Conservation (phyloP, 2,797 vertebrate genomes). For the Eremophila alpestris region DNA sequence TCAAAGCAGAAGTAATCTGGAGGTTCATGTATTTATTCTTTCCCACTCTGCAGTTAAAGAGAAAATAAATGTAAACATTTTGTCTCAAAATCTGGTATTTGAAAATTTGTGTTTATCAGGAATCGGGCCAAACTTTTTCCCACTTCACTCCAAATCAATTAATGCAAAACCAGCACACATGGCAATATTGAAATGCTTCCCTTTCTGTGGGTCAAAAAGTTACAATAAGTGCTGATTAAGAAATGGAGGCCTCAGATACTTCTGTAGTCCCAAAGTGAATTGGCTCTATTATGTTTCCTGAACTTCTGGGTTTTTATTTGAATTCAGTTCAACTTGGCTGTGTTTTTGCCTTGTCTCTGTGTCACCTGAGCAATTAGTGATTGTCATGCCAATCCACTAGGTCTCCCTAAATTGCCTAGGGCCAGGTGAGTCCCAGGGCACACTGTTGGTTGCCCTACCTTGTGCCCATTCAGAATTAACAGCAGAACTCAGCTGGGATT, state of each 20-base stretch:
- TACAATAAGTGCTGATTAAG: background rate
- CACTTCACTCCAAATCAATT: background rate
- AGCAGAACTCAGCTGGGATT: background rate
- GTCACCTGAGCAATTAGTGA: background rate
- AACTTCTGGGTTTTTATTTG: background rate
- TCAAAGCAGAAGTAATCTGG: slow-evolving; percentile 14
- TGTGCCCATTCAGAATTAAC: background rate
- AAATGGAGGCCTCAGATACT: background rate
- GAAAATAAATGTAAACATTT: background rate
- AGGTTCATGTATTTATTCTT: background rate
- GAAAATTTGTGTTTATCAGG: background rate
- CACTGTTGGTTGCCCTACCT: background rate
- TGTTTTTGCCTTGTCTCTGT: background rate
- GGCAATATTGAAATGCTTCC: background rate
- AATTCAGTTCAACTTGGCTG: background rate
- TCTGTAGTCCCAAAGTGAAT: background rate
- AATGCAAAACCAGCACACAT: background rate
- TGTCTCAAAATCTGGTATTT: background rate
- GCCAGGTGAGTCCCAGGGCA: background rate
- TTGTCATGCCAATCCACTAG: background rate
- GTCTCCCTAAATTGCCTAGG: background rate
- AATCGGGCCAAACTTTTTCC: background rate
- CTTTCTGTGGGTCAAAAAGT: background rate
- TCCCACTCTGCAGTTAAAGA: background rate
- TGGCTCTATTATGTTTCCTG: background rate